A percentile compares a stretch with the other conserved stretches of the same genome.
phyloP scores from a whole-genome alignment of 2,888 invertebrate species.

The Melolontha melolontha region DNA sequence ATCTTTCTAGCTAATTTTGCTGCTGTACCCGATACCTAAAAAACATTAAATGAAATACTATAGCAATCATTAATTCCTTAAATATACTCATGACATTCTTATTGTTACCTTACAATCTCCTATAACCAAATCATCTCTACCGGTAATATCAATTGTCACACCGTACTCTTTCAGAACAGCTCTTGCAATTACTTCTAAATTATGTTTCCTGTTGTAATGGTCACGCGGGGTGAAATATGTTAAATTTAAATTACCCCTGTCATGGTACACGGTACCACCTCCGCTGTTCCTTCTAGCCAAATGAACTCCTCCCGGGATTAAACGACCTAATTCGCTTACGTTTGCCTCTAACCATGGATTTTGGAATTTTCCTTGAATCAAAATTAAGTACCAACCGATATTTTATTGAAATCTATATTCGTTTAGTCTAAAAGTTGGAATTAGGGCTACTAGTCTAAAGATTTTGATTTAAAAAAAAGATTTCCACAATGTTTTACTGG shows the following conservation, averaged over 20 bases:
- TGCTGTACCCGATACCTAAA: slow-evolving; percentile 94
- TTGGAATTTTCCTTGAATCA: slow-evolving; percentile 87
- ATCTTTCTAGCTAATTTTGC: slow-evolving; percentile 89
- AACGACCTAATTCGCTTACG: slow-evolving; percentile 69
- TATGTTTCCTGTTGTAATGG: slow-evolving; percentile 86
- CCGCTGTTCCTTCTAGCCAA: slow-evolving; percentile 91
- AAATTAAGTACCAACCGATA: no score
- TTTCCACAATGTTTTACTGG: no score
- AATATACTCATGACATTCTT: no score
- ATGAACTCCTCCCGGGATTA: slow-evolving; percentile 63
- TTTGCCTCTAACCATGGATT: slow-evolving; percentile 96
- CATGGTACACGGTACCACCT: slow-evolving; percentile 97
- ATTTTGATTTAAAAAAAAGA: no score
- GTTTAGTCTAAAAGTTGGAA: no score
- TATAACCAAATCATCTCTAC: slow-evolving; percentile 88
- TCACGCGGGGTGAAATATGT: slow-evolving; percentile 90
- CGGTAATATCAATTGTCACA: slow-evolving; percentile 79
- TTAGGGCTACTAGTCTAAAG: no score
- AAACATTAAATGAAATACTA: no score
- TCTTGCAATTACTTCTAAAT: slow-evolving; percentile 87
- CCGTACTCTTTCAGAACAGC: slow-evolving; percentile 87
- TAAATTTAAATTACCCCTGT: slow-evolving; percentile 91
- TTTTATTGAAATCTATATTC: no score
- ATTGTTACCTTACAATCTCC: slow-evolving; percentile 79
- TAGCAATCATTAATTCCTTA: no score